Evolutionary conservation across 2,113 vertebrate genomes (phyloP), one percentile per base, ranked within the genome.

Genomic region (Dicerorhinus sumatrensis): DNA sequence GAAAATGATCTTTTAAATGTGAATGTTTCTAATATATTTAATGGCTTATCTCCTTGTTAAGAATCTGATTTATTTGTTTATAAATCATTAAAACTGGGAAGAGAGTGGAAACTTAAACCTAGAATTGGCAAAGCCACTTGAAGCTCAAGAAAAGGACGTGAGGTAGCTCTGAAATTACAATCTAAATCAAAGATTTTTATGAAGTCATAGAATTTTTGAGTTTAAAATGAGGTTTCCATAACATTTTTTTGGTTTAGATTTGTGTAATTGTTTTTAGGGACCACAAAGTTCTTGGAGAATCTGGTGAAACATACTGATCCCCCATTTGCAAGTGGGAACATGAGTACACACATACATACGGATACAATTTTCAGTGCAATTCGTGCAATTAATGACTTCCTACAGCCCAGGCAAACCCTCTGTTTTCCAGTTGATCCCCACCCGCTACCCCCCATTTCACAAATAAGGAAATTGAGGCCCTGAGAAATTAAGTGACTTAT

Each of bases 1-100:
- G 73, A 84, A 77, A 73, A 18, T 77, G 4, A n/a, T 56, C 89
- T 79, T 84, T 92, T 84, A 96, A 79, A 85, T 65, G 65, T 83
- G 39, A 89, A 69, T 46, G 14, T 62, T 89, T 80, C 51, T 67
- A 85, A 89, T 85, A n/a, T 69, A 85, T 89, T 80, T 92, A 27
- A 56, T 92, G 42, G 31, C 2, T 62, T 83, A 85, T 85, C 67
- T 92, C 67, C 62, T 94, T 62, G 51, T 93, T 88, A 84, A 75
- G 39, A 77, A 11, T 51, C 14, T 82, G 29, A 56, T 75, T 87
- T 86, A 89, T 36, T 48, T 93, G 39, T 81, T 88, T 62, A 89
- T 54, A 92, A 39, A 84, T 92, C 79, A 96, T 94, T 62, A 92
- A 79, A 94, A 70, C 14, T 31, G 23, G 58, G 31, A 76, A 92